Evolutionary conservation across 1,140 invertebrate genomes (phyloP).

Genomic region (Lepidurus arcticus): DNA sequence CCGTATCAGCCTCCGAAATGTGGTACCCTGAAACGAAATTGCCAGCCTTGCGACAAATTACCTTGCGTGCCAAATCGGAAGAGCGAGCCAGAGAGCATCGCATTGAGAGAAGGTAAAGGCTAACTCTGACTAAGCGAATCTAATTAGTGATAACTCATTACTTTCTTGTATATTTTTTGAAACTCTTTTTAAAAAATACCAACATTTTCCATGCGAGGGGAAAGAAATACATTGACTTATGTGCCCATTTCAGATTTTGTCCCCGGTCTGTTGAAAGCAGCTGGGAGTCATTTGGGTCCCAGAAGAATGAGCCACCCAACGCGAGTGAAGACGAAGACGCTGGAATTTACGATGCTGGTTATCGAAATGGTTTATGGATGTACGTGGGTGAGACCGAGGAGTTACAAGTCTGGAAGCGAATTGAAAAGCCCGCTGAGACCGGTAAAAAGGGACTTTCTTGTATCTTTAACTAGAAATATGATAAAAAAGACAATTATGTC

Average conservation of each 20-base stretch:
- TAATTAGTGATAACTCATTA: no score
- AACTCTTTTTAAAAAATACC: no score
- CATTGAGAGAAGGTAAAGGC: slow-evolving; percentile 28
- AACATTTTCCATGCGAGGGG: no score
- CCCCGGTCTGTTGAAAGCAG: slow-evolving; percentile 59
- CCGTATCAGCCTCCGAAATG: slow-evolving; percentile 31
- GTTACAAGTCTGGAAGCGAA: slow-evolving; percentile 59
- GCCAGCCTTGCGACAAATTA: slow-evolving; percentile 29
- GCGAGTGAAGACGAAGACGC: slow-evolving; percentile 41
- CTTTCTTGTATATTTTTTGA: no score
- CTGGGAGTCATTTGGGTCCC: slow-evolving; percentile 59
- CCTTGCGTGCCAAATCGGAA: slow-evolving; percentile 51
- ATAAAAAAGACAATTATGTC: background rate
- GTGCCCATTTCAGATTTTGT: slow-evolving; percentile 25
- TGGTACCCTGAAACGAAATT: slow-evolving; percentile 45
- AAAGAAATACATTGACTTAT: background rate
- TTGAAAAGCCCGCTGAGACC: slow-evolving; percentile 43
- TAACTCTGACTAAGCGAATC: background rate
- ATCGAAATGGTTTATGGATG: slow-evolving; percentile 64
- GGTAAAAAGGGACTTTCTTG: background rate
- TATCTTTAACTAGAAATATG: background rate
- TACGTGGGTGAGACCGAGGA: slow-evolving; percentile 68
- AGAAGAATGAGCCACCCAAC: slow-evolving; percentile 23
- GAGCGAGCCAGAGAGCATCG: slow-evolving; percentile 36
- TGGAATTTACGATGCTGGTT: slow-evolving; percentile 64